Base-by-base conservation (phyloP, 1,140 invertebrate species). In the Parasteatoda tepidariorum region DNA sequence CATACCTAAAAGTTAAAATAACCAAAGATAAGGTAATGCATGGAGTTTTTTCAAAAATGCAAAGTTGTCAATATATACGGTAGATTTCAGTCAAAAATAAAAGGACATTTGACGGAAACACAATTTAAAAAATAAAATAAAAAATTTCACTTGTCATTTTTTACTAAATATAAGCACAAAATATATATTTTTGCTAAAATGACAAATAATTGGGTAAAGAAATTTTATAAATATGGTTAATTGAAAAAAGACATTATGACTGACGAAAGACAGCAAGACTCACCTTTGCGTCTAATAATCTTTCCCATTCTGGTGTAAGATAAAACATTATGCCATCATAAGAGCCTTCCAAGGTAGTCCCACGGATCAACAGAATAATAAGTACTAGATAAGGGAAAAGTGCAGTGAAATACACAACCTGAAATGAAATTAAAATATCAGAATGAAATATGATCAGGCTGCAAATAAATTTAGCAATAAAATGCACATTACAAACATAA, bases 351-450 rank as follows among this genome's bases (percentile, higher is more conserved):
- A 98, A 90, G 2, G 96, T 97, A 26, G 98, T 93, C 3, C 96
- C 96, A 70, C 96, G 92, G 76, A 97, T 92, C 90, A 99, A 96
- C 90, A 98, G 98, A 87, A 98, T 97, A 3, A 96, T 96, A 61
- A 98, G 92, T 70, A 98, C 97, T 62, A 96, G 89, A 90, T 99
- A 99, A 2, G 97, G 97, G 88, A 98, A 98, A 86, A 97, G 92
- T 4, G 97, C 97, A 26, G 97, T 99, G 89, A 98, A 97, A 88
- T 98, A 99, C 31, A 97, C 95, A 84, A 97, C 94, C 95, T 96
- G 89, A 13, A 90, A 91, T 79, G 2, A 87, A 74, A 66, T 11
- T 13, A 55, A 73, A n/a, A 18, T 48, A 4, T 48, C 18, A n/a
- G n/a, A n/a, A n/a, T n/a, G n/a, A n/a, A n/a, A n/a, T n/a, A n/a